Evolutionary conservation across 2,113 vertebrate genomes (phyloP).

Genomic region (Python bivittatus): DNA sequence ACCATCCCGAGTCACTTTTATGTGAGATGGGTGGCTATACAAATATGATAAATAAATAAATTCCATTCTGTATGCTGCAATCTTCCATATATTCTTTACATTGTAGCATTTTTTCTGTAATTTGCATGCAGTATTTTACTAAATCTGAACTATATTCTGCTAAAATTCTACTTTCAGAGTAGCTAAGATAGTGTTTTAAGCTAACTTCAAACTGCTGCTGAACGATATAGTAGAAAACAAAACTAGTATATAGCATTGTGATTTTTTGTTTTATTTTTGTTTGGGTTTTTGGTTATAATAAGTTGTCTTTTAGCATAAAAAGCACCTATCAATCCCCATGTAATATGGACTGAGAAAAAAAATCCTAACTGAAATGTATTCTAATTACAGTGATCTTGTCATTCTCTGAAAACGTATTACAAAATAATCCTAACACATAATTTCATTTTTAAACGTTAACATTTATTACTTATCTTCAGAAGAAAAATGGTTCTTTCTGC

Average conservation of each 20-base stretch:
- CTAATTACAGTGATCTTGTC: neutral
- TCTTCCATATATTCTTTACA: neutral
- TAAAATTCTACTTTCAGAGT: neutral
- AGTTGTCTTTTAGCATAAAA: neutral
- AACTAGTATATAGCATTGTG: neutral
- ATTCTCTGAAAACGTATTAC: neutral
- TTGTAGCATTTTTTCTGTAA: neutral
- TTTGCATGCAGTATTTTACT: neutral
- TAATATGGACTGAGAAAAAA: neutral
- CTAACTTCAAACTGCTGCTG: neutral
- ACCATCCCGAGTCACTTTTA: too few species aligned
- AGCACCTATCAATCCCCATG: too few species aligned
- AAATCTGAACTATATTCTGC: neutral
- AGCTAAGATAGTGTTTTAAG: neutral
- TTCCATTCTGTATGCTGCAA: neutral
- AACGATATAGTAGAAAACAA: neutral
- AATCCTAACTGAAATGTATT: neutral
- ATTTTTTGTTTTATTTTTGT: neutral
- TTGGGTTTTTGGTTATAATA: neutral
- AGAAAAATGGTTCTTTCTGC: constrained; percentile 38
- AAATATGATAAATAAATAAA: too few species aligned
- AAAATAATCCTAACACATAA: neutral
- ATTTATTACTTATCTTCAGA: constrained; percentile 24
- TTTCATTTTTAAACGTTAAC: constrained; percentile 16
- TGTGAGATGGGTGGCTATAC: too few species aligned